Conservation (phyloP, 2,113 vertebrate genomes). For the Actenoides hombroni region DNA sequence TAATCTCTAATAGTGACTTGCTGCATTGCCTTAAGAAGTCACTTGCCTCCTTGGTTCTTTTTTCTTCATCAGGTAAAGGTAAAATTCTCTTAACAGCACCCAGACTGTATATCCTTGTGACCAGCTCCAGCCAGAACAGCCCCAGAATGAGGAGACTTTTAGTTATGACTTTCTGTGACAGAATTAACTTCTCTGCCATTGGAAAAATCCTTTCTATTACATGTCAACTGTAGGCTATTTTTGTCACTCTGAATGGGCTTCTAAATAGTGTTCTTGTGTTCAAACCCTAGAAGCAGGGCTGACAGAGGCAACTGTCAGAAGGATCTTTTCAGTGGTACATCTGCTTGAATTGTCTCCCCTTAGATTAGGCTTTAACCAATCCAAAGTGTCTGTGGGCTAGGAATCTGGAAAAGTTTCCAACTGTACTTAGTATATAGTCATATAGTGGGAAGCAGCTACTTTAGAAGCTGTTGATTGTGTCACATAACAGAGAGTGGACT, state of each 20-base stretch:
- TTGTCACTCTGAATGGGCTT: neutral
- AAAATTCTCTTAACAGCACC: neutral
- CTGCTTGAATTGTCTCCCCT: neutral
- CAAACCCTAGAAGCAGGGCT: neutral
- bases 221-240: neutral
- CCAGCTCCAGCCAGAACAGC: neutral
- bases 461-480: neutral
- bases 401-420: neutral
- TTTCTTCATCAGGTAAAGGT: neutral
- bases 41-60: neutral
- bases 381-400: neutral
- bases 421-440: neutral
- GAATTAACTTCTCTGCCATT: neutral
- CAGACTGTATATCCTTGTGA: neutral
- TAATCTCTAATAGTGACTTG: neutral
- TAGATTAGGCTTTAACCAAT: neutral
- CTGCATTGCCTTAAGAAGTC: neutral
- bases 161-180: neutral
- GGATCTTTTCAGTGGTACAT: neutral
- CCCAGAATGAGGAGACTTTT: neutral
- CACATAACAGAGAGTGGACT: neutral
- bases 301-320: neutral
- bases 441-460: neutral
- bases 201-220: neutral
- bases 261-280: neutral